Percentiles rank a stretch among this genome's conserved stretches.
These are phyloP conservation scores for Samia ricini DNA, from an alignment of 1,140 invertebrate species.

Conservation along the genomic window DNA sequence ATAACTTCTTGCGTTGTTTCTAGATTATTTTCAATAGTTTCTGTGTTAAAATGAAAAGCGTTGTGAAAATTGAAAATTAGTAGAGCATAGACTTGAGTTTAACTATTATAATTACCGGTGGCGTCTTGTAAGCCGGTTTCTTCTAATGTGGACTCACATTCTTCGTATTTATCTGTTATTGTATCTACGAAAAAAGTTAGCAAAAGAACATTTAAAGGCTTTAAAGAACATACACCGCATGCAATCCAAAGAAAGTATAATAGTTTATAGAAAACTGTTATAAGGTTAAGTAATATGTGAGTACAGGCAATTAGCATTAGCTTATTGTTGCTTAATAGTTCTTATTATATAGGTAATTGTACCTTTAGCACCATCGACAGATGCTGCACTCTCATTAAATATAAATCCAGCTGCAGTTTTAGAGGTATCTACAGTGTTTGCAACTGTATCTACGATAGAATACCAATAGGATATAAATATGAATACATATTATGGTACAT, in stretches of 20 bases:
- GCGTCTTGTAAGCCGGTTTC: conserved; percentile 11
- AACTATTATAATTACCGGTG: conserved; percentile 25
- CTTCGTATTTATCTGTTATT: conserved; percentile 38
- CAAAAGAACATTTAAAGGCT: conserved; percentile 21
- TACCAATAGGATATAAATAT: background rate
- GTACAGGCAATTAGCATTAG: too few relatives aligned
- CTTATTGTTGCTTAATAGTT: too few relatives aligned
- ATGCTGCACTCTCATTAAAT: conserved; percentile 18
- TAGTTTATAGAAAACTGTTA: background rate
- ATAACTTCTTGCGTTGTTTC: background rate
- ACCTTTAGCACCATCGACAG: conserved; percentile 28
- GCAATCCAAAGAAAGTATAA: conserved; percentile 11
- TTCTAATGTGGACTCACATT: conserved; percentile 30
- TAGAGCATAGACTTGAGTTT: background rate
- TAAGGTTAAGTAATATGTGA: too few relatives aligned
- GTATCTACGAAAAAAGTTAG: conserved; percentile 32
- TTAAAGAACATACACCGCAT: conserved; percentile 10
- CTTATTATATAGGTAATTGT: too few relatives aligned
- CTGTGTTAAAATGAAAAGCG: background rate
- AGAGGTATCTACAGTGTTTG: conserved; percentile 25
- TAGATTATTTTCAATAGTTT: background rate
- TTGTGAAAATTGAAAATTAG: background rate
- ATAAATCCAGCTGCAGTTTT: conserved; percentile 20
- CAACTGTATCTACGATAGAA: conserved; percentile 19
- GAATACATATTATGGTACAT: background rate